These are phyloP conservation scores for Epirrhoe tristata DNA, from an alignment of 2,888 invertebrate species.

Conservation along the genomic window DNA sequence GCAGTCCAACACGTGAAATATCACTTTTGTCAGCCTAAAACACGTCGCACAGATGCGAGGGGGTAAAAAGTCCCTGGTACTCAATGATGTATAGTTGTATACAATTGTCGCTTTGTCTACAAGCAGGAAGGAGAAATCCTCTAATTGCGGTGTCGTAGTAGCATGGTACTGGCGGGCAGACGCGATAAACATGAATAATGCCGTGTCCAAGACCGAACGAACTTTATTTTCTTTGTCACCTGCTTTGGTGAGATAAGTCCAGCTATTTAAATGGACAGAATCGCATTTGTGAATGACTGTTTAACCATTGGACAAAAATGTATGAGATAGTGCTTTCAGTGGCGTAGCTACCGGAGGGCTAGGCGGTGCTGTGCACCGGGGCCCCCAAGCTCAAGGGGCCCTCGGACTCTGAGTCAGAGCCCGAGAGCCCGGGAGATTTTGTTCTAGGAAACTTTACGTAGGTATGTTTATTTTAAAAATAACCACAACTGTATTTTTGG, in stretches of 20 bases:
- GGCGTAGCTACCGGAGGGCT: no score
- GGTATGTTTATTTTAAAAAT: no score
- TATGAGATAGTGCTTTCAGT: neutral
- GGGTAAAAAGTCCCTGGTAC: neutral
- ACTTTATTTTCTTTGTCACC: constrained; percentile 69
- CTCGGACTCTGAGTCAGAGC: no score
- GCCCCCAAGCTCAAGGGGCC: no score
- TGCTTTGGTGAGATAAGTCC: constrained; percentile 70
- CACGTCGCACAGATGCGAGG: no score
- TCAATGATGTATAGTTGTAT: neutral
- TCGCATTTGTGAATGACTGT: constrained; percentile 5
- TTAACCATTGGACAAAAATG: constrained; percentile 1
- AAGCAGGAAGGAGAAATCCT: constrained; percentile 61
- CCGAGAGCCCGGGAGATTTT: no score
- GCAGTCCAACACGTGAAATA: no score
- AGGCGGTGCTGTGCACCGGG: no score
- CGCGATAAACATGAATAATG: constrained; percentile 83
- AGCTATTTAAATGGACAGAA: constrained; percentile 18
- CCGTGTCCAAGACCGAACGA: constrained; percentile 70
- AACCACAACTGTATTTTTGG: no score
- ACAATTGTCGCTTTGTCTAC: neutral
- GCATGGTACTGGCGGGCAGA: constrained; percentile 44
- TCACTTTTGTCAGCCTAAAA: no score
- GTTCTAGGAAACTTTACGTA: no score
- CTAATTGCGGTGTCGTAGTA: constrained; percentile 75